These are phyloP conservation scores for Autographa gamma DNA, from an alignment of 2,888 invertebrate species.

Conservation along the genomic window DNA sequence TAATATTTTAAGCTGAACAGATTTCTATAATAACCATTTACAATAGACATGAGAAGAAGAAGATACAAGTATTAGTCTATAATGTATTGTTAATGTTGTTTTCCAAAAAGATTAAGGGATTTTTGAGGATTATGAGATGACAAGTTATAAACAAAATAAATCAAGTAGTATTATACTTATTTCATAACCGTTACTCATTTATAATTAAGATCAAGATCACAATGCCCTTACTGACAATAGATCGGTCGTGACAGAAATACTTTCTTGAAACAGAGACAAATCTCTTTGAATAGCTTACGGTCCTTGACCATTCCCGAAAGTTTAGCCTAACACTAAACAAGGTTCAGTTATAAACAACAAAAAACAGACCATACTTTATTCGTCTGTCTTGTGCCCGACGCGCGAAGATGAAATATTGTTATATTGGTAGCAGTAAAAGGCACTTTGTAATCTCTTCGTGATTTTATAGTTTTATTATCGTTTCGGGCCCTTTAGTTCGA, in stretches of 20 bases:
- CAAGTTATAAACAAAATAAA: constrained; percentile 37
- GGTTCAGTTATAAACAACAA: constrained; percentile 72
- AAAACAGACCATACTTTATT: constrained; percentile 61
- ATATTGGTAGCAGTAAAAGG: constrained; percentile 82
- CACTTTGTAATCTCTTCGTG: constrained; percentile 80
- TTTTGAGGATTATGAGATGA: not conserved
- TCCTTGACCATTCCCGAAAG: constrained; percentile 84
- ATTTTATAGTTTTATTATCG: constrained; percentile 84
- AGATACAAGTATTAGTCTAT: too few relatives aligned
- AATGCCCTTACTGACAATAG: constrained; percentile 74
- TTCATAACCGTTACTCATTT: constrained; percentile 54
- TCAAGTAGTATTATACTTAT: constrained; percentile 33
- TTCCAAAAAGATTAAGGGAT: too few relatives aligned
- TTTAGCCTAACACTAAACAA: constrained; percentile 73
- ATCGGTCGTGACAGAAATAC: constrained; percentile 79
- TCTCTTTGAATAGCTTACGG: constrained; percentile 76
- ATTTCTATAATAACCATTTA: not conserved
- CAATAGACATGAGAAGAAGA: too few relatives aligned
- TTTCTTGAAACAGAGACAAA: constrained; percentile 71
- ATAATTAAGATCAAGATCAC: constrained; percentile 81
- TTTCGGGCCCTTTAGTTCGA: constrained; percentile 74
- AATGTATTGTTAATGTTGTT: too few relatives aligned
- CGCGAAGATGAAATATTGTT: constrained; percentile 85
- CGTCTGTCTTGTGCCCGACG: constrained; percentile 65
- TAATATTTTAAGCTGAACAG: not conserved